Percentiles rank a stretch among this genome's conserved stretches.
Evolutionary conservation across 2,113 vertebrate genomes (phyloP).

Genomic region (Proteles cristata): DNA sequence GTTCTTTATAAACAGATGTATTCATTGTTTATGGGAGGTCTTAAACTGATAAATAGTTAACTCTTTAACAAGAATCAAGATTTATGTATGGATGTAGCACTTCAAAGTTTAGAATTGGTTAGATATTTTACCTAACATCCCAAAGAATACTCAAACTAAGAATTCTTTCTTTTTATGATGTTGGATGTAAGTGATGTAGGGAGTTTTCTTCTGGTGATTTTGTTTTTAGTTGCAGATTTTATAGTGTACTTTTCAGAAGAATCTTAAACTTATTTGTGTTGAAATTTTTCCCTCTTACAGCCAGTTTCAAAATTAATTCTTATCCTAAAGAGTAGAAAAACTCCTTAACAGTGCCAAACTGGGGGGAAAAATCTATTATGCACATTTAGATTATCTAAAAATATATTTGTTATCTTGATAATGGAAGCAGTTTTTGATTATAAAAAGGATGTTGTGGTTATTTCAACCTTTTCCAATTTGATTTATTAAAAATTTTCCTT

Average conservation of each 20-base stretch:
- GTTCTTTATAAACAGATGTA: constrained; percentile 81
- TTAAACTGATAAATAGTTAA: constrained; percentile 81
- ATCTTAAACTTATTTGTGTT: background rate
- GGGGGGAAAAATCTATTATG: background rate
- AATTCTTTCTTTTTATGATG: constrained; percentile 46
- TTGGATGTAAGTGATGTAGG: constrained; percentile 4
- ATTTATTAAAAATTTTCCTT: constrained; percentile 54
- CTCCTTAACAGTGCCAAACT: background rate
- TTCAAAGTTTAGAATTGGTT: constrained; percentile 80
- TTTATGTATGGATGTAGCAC: constrained; percentile 76
- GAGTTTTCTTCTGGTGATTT: constrained; percentile 57
- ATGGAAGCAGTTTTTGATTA: constrained; percentile 28
- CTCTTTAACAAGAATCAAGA: constrained; percentile 77
- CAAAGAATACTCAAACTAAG: constrained; percentile 53
- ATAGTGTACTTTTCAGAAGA: constrained; percentile 36
- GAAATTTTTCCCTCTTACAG: background rate
- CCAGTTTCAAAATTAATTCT: constrained; percentile 53
- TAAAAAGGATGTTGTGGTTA: constrained; percentile 11
- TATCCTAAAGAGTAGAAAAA: constrained; percentile 19
- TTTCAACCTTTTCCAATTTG: background rate
- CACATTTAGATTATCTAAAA: constrained; percentile 49
- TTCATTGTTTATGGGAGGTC: constrained; percentile 81
- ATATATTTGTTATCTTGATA: constrained; percentile 17
- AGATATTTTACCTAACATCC: constrained; percentile 73
- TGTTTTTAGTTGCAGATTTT: constrained; percentile 50